phyloP scores from a whole-genome alignment of 1,140 invertebrate species.

The Drosophila micromelanica region DNA sequence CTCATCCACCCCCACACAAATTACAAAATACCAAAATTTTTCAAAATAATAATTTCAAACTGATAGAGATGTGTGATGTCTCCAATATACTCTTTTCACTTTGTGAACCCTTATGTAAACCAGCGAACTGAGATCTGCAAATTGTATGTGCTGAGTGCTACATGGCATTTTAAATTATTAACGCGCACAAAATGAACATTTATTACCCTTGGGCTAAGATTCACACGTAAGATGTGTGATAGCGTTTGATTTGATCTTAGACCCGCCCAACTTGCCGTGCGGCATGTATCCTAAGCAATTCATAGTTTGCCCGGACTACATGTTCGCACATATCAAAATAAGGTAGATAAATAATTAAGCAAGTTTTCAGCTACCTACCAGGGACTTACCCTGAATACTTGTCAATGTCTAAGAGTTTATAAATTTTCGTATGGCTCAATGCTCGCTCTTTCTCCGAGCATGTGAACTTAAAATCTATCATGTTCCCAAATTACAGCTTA shows the following conservation, averaged over 20 bases:
- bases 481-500: constrained; percentile 28
- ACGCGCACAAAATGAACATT: constrained; percentile 36
- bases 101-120: too few relatives aligned
- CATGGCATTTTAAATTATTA: constrained; percentile 61
- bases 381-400: constrained; percentile 4
- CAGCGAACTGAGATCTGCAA: neutral
- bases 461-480: constrained; percentile 9
- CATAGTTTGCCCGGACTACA: constrained; percentile 2
- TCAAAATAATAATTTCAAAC: too few relatives aligned
- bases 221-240: constrained; percentile 49
- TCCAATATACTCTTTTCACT: too few relatives aligned
- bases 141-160: constrained; percentile 12
- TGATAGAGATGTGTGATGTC: too few relatives aligned
- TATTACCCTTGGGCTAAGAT: constrained; percentile 18
- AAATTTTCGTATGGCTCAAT: constrained; percentile 29
- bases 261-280: neutral
- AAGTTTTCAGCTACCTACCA: neutral
- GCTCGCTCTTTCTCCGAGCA: neutral
- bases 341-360: constrained; percentile 30
- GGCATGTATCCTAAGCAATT: constrained; percentile 23
- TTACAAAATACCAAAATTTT: too few relatives aligned
- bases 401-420: constrained; percentile 43
- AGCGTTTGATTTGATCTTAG: constrained; percentile 20
- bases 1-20: too few relatives aligned
- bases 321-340: constrained; percentile 19